phyloP scores from a whole-genome alignment of 2,888 invertebrate genomes.

The Drosophila stalkeri region DNA sequence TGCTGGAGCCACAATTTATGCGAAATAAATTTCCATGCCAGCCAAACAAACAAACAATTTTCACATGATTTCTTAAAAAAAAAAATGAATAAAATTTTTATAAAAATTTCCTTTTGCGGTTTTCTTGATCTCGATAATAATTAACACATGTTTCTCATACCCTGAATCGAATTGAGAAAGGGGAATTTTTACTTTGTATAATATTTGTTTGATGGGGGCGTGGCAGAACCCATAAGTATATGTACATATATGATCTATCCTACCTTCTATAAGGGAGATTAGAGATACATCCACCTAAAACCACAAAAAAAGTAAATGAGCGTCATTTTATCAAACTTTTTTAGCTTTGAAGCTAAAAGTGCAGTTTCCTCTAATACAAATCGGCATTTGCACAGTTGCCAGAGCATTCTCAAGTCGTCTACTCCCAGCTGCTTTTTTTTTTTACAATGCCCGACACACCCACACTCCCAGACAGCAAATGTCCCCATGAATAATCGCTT shows the following conservation, averaged over 20 bases:
- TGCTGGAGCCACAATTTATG: constrained; percentile 53
- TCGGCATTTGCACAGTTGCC: neutral
- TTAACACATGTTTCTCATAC: constrained; percentile 48
- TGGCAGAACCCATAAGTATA: neutral
- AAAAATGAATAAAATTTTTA: neutral
- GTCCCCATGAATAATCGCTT: constrained; percentile 12
- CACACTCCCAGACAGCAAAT: constrained; percentile 43
- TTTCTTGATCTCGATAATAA: constrained; percentile 30
- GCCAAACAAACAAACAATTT: constrained; percentile 17
- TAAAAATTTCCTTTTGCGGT: neutral
- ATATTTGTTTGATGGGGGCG: neutral
- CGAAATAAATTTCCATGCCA: constrained; percentile 59
- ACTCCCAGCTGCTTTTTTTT: neutral
- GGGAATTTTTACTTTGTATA: neutral
- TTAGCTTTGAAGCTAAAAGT: neutral
- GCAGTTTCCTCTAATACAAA: neutral
- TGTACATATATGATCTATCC: neutral
- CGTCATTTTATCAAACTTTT: no score
- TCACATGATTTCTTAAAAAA: constrained; percentile 24
- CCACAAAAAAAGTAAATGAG: no score
- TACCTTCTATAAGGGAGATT: no score
- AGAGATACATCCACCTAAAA: no score
- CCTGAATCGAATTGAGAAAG: neutral
- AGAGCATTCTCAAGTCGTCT: neutral
- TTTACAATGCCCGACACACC: constrained; percentile 49